These are phyloP conservation scores for Lapara coniferarum DNA, from an alignment of 2,888 invertebrate species.

Conservation along the genomic window DNA sequence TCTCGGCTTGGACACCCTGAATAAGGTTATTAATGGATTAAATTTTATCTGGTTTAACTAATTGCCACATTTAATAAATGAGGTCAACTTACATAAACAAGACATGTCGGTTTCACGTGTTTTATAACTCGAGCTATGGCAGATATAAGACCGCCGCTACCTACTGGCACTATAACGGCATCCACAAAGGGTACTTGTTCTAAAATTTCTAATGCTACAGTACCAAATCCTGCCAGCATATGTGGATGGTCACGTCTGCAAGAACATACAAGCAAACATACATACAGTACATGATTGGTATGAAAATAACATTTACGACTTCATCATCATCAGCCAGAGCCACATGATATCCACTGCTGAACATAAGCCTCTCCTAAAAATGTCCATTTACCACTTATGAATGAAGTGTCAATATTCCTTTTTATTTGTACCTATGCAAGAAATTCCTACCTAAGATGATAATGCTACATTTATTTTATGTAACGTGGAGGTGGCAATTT, in stretches of 20 bases:
- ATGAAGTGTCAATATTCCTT: too few relatives aligned
- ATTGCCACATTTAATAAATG: background rate
- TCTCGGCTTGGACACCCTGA: slow-evolving; percentile 95
- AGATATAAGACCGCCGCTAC: slow-evolving; percentile 94
- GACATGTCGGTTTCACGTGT: slow-evolving; percentile 89
- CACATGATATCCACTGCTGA: too few relatives aligned
- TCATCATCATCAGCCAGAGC: too few relatives aligned
- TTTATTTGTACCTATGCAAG: too few relatives aligned
- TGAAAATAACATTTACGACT: background rate
- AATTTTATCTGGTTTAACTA: background rate
- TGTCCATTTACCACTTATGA: too few relatives aligned
- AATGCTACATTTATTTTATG: too few relatives aligned
- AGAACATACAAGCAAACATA: slow-evolving; percentile 20
- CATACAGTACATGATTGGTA: background rate
- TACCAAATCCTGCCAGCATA: slow-evolving; percentile 96
- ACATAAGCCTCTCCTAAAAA: too few relatives aligned
- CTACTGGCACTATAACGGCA: slow-evolving; percentile 94
- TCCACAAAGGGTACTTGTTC: slow-evolving; percentile 93
- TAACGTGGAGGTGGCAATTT: too few relatives aligned
- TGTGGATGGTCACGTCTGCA: slow-evolving; percentile 96
- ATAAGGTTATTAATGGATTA: slow-evolving; percentile 27
- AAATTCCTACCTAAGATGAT: too few relatives aligned
- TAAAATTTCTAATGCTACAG: slow-evolving; percentile 94
- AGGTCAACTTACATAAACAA: slow-evolving; percentile 89
- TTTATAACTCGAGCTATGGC: slow-evolving; percentile 94